Percentiles rank a stretch among this genome's conserved stretches.
Conservation (phyloP, 1,140 invertebrate genomes). For the Arion vulgaris region DNA sequence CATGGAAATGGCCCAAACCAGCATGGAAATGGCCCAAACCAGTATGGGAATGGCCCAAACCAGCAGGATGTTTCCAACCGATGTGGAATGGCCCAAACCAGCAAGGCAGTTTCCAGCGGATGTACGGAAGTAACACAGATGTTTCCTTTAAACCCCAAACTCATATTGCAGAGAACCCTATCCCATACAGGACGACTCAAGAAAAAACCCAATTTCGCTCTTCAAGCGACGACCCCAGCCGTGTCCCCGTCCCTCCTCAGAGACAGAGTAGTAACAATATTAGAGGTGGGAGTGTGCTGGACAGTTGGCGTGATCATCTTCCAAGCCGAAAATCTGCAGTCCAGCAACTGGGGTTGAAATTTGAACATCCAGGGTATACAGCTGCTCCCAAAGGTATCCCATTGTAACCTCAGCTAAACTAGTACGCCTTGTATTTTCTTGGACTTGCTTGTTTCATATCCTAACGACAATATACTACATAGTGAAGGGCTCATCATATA, state of each 20-base stretch:
- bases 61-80: neutral
- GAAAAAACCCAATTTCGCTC: conserved; percentile 16
- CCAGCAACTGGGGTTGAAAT: conserved; percentile 64
- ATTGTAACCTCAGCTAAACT: conserved; percentile 1
- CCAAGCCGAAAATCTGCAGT: conserved; percentile 46
- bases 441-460: neutral
- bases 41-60: neutral
- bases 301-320: neutral
- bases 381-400: conserved; percentile 4
- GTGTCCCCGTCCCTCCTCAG: conserved; percentile 14
- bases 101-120: too few species aligned
- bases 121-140: neutral
- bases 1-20: neutral
- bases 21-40: neutral
- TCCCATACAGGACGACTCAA: conserved; percentile 14
- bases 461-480: too few species aligned
- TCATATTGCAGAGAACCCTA: conserved; percentile 32
- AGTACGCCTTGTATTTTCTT: neutral
- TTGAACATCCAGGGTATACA: conserved; percentile 49
- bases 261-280: conserved; percentile 30
- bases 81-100: neutral
- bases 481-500: too few species aligned
- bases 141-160: neutral
- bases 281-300: neutral
- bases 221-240: conserved; percentile 31